Evolutionary conservation across 2,113 vertebrate genomes (phyloP).

Genomic region (Sturnus vulgaris): DNA sequence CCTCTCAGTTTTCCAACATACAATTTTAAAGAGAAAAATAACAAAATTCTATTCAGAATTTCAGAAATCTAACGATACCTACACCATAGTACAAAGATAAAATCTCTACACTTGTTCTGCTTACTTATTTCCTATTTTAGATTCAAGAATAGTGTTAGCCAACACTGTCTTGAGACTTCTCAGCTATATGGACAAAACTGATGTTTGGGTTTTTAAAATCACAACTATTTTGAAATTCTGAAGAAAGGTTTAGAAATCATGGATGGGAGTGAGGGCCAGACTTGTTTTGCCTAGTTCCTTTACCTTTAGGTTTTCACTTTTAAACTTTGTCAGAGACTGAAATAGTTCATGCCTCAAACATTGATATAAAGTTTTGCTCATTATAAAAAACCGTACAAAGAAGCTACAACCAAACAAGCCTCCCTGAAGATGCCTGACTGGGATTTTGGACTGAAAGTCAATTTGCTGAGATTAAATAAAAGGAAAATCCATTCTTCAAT

Average conservation of each 20-base stretch:
- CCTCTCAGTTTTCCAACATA: neutral
- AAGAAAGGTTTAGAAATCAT: neutral
- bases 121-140: neutral
- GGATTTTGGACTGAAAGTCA: neutral
- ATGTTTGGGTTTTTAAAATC: neutral
- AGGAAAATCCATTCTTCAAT: neutral
- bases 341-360: neutral
- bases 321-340: neutral
- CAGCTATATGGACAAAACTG: neutral
- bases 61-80: neutral
- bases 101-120: neutral
- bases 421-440: neutral
- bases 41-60: neutral
- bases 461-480: neutral
- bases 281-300: neutral
- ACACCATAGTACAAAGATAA: neutral
- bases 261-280: neutral
- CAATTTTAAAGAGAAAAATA: neutral
- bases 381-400: neutral
- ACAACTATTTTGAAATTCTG: neutral
- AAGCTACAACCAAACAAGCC: neutral
- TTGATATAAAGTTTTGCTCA: neutral
- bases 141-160: neutral
- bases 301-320: neutral
- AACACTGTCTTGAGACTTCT: neutral